Percentiles rank a stretch among this genome's conserved stretches.
phyloP scores from a whole-genome alignment of 2,888 invertebrate genomes.

The Neria commutata region DNA sequence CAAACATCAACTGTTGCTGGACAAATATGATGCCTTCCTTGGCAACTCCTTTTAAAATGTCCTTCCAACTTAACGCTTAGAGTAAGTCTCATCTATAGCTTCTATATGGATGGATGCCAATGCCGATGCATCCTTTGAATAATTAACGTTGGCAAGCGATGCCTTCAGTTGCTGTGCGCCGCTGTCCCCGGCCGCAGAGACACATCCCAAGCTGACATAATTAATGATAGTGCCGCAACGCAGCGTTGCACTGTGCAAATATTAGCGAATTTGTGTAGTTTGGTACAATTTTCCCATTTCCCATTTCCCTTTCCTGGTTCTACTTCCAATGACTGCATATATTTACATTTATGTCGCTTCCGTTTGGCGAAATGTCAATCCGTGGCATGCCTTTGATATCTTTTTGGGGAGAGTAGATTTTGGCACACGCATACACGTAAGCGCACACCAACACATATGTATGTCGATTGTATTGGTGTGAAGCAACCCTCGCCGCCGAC shows the following conservation, averaged over 20 bases:
- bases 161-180: too few relatives aligned
- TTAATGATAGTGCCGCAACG: conserved; percentile 48
- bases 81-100: too few relatives aligned
- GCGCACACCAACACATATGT: too few relatives aligned
- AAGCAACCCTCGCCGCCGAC: background rate
- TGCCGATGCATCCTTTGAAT: too few relatives aligned
- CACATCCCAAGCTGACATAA: conserved; percentile 35
- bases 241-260: conserved; percentile 47
- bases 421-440: background rate
- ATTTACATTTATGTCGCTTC: conserved; percentile 1
- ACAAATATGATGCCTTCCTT: too few relatives aligned
- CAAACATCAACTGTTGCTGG: too few relatives aligned
- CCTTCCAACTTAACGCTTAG: too few relatives aligned
- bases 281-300: conserved; percentile 30
- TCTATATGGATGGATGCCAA: too few relatives aligned
- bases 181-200: background rate
- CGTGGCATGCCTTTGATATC: background rate
- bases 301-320: background rate
- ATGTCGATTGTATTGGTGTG: too few relatives aligned
- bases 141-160: too few relatives aligned
- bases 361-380: conserved; percentile 2
- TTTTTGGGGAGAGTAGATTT: background rate
- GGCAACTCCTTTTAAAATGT: too few relatives aligned
- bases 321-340: background rate
- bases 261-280: conserved; percentile 54